Conservation (phyloP, 2,113 vertebrate genomes). For the Aegotheles bennettii region DNA sequence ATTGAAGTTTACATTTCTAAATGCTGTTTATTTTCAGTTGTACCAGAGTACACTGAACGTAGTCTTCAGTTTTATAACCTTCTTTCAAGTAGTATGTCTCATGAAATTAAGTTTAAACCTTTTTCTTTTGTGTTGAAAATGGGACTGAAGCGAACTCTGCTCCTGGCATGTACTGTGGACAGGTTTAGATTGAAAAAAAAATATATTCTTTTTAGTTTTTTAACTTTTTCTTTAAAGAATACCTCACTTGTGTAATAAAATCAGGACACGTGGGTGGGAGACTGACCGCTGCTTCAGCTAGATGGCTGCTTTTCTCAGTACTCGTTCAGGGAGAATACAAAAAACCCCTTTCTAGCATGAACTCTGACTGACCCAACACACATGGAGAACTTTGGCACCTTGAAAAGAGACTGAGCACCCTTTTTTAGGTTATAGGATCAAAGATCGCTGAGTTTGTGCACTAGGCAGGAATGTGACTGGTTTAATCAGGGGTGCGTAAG, state of each 20-base stretch:
- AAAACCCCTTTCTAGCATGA: constrained; percentile 58
- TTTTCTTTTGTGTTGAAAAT: constrained; percentile 13
- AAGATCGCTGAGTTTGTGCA: constrained; percentile 59
- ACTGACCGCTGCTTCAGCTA: constrained; percentile 66
- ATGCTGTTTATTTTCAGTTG: constrained; percentile 45
- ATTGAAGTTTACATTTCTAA: constrained; percentile 74
- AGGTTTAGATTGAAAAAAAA: not conserved
- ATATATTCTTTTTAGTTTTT: not conserved
- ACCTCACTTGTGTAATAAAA: constrained; percentile 79
- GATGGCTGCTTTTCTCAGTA: constrained; percentile 71
- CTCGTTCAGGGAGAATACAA: constrained; percentile 78
- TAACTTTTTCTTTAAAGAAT: constrained; percentile 65
- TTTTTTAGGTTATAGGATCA: constrained; percentile 29
- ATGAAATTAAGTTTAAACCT: not conserved
- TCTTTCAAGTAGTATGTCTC: not conserved
- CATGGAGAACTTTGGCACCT: constrained; percentile 62
- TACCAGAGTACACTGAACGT: constrained; percentile 60
- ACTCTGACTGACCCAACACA: constrained; percentile 61
- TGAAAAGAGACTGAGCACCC: constrained; percentile 55
- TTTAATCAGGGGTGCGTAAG: not conserved
- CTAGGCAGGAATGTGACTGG: constrained; percentile 30
- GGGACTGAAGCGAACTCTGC: constrained; percentile 44
- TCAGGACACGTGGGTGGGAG: constrained; percentile 73
- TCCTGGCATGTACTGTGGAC: constrained; percentile 14
- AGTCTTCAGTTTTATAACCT: constrained; percentile 53